phyloP scores from a whole-genome alignment of 2,797 vertebrate genomes.

The Trachops cirrhosus region DNA sequence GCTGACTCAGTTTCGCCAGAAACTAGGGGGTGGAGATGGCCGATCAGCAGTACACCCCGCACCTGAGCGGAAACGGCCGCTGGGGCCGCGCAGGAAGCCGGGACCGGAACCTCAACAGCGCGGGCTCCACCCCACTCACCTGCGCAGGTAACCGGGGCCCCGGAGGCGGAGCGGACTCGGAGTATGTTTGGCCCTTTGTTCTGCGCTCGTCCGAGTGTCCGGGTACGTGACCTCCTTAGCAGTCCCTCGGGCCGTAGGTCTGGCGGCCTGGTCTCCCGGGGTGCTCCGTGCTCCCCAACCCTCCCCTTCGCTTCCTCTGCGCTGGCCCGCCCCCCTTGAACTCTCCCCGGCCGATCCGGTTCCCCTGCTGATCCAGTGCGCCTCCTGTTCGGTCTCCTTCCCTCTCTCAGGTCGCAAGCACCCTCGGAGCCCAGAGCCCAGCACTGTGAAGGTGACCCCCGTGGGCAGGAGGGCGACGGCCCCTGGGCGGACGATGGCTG shows the following conservation, averaged over 20 bases:
- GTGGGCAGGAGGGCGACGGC: constrained; percentile 20
- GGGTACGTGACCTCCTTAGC: constrained; percentile 19
- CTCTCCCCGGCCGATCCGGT: constrained; percentile 14
- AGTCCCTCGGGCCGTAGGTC: background rate
- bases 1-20: constrained; percentile 74
- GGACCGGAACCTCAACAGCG: constrained; percentile 16
- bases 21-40: constrained; percentile 58
- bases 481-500: constrained; percentile 53
- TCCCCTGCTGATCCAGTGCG: constrained; percentile 20
- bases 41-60: rapidly evolving
- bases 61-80: background rate
- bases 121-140: constrained; percentile 67
- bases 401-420: constrained; percentile 49
- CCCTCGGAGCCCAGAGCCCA: background rate
- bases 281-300: background rate
- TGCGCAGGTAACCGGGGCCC: constrained; percentile 67
- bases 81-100: background rate
- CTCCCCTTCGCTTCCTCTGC: background rate
- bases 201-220: background rate
- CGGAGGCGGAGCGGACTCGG: background rate
- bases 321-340: background rate
- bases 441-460: constrained; percentile 53
- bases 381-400: constrained; percentile 37
- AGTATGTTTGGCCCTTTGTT: constrained; percentile 51
- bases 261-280: background rate